Base-by-base conservation (phyloP, 2,113 vertebrate genomes). In the Uria aalge region DNA sequence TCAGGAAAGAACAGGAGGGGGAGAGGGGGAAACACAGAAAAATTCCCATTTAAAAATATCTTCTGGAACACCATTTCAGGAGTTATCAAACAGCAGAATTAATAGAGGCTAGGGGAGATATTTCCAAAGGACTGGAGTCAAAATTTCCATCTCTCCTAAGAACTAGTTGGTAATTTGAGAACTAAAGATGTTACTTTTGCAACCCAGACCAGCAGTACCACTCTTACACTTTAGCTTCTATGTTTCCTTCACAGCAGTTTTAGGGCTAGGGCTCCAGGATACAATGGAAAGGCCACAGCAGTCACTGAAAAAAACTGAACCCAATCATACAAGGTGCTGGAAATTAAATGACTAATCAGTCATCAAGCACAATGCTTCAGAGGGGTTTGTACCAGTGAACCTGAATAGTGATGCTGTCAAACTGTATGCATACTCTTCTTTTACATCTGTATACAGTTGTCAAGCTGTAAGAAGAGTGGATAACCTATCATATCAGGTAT, bases 321-420 rank as follows among this genome's bases (percentile, higher is more conserved):
- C 11, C 41, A 26, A 47, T 88, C 47, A 64, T 56, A 88, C 17
- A 63, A 85, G 34, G 29, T 78, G 30, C 48, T 92, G 75, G 32
- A 89, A 74, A 93, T 90, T 66, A 95, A 94, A 85, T 67, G 60
- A 88, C 85, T 87, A 34, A 95, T 79, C 75, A 95, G 72, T 48
- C 72, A 82, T 41, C 59, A 56, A 77, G 34, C 16, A 85, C 55
- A 88, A 90, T 66, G 45, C 24, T 93, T 86, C 79, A 88, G 15
- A 88, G 22, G 50, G 30, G 20, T 63, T 76, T 86, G 62, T 83
- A 77, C 36, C 12, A 16, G 47, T 84, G 87, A 85, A 83, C 47
- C 50, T 88, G 69, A 85, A 89, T 34, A 68, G 15, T 59, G 50
- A 88, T 64, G 32, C 36, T 87, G 78, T 52, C 85, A 82, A 50